Percentiles rank a stretch among this genome's conserved stretches.
Conservation (phyloP, 1,140 invertebrate species). For the Sinella curviseta region DNA sequence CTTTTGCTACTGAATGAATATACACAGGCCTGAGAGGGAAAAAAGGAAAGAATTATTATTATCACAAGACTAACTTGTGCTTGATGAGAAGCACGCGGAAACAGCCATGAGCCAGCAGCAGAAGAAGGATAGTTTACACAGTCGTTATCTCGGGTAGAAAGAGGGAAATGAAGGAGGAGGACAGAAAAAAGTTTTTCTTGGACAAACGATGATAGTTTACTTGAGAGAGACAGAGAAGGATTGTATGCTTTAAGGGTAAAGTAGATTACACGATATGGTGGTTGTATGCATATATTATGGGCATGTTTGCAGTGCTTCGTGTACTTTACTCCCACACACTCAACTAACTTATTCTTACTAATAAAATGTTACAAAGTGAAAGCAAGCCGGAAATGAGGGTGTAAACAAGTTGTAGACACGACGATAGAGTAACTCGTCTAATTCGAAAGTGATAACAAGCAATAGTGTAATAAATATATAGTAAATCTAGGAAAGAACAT, state of each 20-base stretch:
- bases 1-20: neutral
- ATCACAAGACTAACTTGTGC: neutral
- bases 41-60: neutral
- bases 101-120: neutral
- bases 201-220: conserved; percentile 6
- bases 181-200: conserved; percentile 14
- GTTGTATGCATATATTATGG: neutral
- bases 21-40: too few species aligned
- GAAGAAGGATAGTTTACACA: neutral
- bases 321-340: neutral
- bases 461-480: neutral
- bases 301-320: too few species aligned
- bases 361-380: conserved; percentile 16
- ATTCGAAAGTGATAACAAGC: conserved; percentile 15
- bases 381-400: conserved; percentile 8
- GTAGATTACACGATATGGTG: neutral
- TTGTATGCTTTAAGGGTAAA: neutral
- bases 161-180: conserved; percentile 5
- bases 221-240: neutral
- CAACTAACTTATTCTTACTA: neutral
- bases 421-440: neutral
- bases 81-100: conserved; percentile 1
- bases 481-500: too few species aligned
- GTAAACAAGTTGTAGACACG: conserved; percentile 10
- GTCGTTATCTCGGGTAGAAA: neutral